phyloP scores from a whole-genome alignment of 2,797 vertebrate species.

The Antrozous pallidus region DNA sequence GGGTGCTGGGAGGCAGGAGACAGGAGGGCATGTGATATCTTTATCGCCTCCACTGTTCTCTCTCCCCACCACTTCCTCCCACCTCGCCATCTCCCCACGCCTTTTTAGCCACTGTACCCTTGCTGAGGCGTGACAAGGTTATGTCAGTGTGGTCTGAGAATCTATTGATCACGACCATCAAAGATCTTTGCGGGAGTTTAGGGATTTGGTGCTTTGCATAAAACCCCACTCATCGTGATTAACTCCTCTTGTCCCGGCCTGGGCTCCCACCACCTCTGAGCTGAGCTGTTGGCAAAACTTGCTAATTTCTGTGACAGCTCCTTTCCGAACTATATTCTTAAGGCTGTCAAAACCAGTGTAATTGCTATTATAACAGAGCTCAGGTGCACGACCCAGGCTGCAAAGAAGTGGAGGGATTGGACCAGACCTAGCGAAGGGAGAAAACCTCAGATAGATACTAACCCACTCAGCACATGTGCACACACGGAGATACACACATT shows the following conservation, averaged over 20 bases:
- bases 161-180: constrained; percentile 87
- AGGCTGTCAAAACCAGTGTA: constrained; percentile 60
- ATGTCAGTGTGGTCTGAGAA: constrained; percentile 86
- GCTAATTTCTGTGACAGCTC: constrained; percentile 54
- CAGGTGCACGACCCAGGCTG: constrained; percentile 63
- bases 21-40: constrained; percentile 54
- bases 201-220: constrained; percentile 81
- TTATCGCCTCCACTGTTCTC: constrained; percentile 48
- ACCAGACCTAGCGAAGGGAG: constrained; percentile 11
- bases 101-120: constrained; percentile 84
- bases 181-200: constrained; percentile 81
- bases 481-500: background rate
- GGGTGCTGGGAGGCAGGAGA: background rate
- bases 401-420: constrained; percentile 3
- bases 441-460: background rate
- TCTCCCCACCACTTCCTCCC: constrained; percentile 32
- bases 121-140: constrained; percentile 88
- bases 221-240: constrained; percentile 76
- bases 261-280: background rate
- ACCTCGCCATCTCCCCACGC: constrained; percentile 62
- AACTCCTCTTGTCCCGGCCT: constrained; percentile 65
- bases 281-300: constrained; percentile 47
- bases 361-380: constrained; percentile 61
- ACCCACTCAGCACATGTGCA: background rate
- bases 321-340: constrained; percentile 1